Evolutionary conservation across 2,888 invertebrate species (phyloP), one percentile per base, ranked within the genome.

Genomic region (Galeruca laticollis): DNA sequence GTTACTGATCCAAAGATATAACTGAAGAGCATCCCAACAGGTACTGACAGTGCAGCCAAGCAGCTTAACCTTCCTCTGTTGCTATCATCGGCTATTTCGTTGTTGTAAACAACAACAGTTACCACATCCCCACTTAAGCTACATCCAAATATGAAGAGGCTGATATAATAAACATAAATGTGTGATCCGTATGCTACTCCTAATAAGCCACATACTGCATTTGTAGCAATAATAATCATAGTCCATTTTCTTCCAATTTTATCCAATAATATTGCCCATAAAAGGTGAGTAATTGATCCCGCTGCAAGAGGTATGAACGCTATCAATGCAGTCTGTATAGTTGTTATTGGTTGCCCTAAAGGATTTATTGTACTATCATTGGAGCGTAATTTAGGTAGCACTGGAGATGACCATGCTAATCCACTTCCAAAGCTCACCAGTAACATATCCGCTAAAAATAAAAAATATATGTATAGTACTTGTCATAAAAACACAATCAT

Each of bases 61-160:
- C 94, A 69, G 2, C 69, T 68, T 1, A 95, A 86, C 0, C 92
- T 90, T 0, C 96, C 96, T 71, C 96, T 88, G 13, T 91, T 89
- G 26, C 92, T 91, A 68, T 91, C 90, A 87, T 94, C 92, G 5
- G 95, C 89, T 43, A 94, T 93, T 85, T 96, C 96, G 49, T 93
- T 93, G 70, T 94, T 90, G 84, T 95, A 96, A 89, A 95, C 92
- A 0, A 95, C 94, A 0, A 91, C 89, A 1, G 91, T 89, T 0
- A 92, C 90, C 85, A 91, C 92, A 20, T 90, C 86, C 79, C 91
- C 89, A 0, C 92, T 91, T 0, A 91, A 88, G 0, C 89, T 90
- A 0, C 91, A 79, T 51, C 93, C 93, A 84, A 88, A 89, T 72
- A 87, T 85, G 77, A 88, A 87, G 63, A 87, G 87, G 63, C 89